Percentiles rank a stretch among this genome's conserved stretches.
Conservation (phyloP, 2,888 invertebrate genomes). For the Eristalis intricaria region DNA sequence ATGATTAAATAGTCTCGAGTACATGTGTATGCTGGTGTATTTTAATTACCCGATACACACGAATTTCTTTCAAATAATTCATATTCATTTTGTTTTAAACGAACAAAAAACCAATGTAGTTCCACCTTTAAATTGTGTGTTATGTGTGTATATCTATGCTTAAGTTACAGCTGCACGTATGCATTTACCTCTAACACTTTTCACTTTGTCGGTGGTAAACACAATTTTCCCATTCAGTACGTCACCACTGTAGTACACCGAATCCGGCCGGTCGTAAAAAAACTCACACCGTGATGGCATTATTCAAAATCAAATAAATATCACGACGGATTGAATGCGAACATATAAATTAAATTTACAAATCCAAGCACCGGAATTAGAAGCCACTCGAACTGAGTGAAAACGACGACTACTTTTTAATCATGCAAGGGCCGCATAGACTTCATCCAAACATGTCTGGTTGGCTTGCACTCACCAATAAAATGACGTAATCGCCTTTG, state of each 20-base stretch:
- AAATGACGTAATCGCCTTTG: background rate
- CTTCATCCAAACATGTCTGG: background rate
- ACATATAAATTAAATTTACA: background rate
- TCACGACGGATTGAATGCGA: background rate
- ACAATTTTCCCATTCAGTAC: slow-evolving; percentile 58
- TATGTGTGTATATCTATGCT: background rate
- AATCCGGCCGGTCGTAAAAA: slow-evolving; percentile 53
- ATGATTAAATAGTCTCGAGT: no score
- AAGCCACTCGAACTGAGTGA: background rate
- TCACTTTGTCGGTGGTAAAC: slow-evolving; percentile 51
- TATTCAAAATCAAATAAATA: background rate
- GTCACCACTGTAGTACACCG: slow-evolving; percentile 63
- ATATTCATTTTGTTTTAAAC: no score
- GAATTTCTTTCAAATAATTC: no score
- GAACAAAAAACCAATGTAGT: no score
- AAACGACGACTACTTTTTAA: background rate
- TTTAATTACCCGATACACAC: no score
- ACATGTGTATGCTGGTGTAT: no score
- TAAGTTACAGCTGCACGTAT: background rate
- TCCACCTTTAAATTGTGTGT: no score
- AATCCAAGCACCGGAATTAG: background rate
- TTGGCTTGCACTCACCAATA: background rate
- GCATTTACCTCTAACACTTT: slow-evolving; percentile 56
- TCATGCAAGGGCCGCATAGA: background rate
- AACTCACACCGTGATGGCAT: slow-evolving; percentile 60